Base-by-base conservation (phyloP, 2,888 invertebrate genomes). In the Agonum fuliginosum region DNA sequence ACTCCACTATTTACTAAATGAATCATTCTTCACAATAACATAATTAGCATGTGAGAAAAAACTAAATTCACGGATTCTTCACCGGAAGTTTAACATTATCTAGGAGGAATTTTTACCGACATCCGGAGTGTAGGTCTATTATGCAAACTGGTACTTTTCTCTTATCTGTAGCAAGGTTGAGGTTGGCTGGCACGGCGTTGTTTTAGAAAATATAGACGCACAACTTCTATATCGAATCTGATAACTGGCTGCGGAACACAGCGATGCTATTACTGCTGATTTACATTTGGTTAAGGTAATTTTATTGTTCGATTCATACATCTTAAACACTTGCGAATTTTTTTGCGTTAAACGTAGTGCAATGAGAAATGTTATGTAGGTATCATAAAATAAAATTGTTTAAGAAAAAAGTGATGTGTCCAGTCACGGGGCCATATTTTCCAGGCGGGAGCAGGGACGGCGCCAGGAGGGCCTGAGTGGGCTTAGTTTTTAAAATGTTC, bases 221-320 rank as follows among this genome's bases (percentile, higher is more conserved):
- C 3, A 1, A 4, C 19, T 46, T 17, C 8, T 4, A 5, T 48
- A 19, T 48, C 48, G 48, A 1, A 48, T 20, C 48, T 19, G 3
- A 48, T 48, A 48, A 12, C 17, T 17, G 20, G 8, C 17, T 48
- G 14, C 5, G 8, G 4, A 48, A 48, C 48, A 48, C 48, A 48
- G 20, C 48, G 48, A 8, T 1, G 48, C 48, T 48, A 48, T 48
- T 48, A 48, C 20, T 20, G 17, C 20, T 48, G 48, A 48, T 3
- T 48, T 48, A 48, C 48, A 17, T 48, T 20, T 17, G 48, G 12
- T 17, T 20, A 17, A 1, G 8, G 48, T 17, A 48, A 48, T 48
- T 48, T 48, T 17, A 48, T 48, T 48, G 48, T 48, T 48, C 19
- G 48, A 46, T 46, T 46, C n/a, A 46, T n/a, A 46, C 6, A 48